These are phyloP conservation scores for Drosophila seguyi DNA, from an alignment of 1,140 invertebrate genomes.

Conservation along the genomic window DNA sequence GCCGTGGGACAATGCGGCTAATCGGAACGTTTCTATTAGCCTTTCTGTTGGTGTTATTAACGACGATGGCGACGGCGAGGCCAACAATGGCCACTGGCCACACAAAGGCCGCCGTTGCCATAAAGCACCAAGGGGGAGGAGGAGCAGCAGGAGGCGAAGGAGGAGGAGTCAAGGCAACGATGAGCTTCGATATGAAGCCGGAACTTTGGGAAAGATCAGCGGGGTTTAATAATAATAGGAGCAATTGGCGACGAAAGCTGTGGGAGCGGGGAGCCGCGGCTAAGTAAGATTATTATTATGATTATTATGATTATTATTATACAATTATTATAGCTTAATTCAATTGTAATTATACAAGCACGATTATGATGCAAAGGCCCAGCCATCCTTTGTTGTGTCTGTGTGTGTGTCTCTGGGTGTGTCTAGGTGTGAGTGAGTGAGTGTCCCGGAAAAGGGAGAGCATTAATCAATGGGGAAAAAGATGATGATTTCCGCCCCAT, in stretches of 20 bases:
- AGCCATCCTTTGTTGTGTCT: not conserved
- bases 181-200: slow-evolving; percentile 7
- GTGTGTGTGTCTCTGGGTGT: not conserved
- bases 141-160: not conserved
- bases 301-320: slow-evolving; percentile 33
- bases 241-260: slow-evolving; percentile 26
- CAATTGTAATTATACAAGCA: slow-evolving; percentile 72
- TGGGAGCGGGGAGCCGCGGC: slow-evolving; percentile 29
- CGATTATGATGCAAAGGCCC: slow-evolving; percentile 34
- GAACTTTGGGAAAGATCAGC: slow-evolving; percentile 18
- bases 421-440: not conserved
- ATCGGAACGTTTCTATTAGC: slow-evolving; percentile 67
- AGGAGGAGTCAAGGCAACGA: not conserved
- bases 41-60: slow-evolving; percentile 62
- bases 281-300: slow-evolving; percentile 53
- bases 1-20: slow-evolving; percentile 41
- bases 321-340: slow-evolving; percentile 71
- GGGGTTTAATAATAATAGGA: slow-evolving; percentile 11
- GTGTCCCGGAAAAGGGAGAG: slow-evolving; percentile 12
- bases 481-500: not conserved
- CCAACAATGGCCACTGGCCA: slow-evolving; percentile 16
- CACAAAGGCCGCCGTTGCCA: slow-evolving; percentile 19
- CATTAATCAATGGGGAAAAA: slow-evolving; percentile 47
- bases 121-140: slow-evolving; percentile 9
- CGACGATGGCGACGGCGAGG: slow-evolving; percentile 23